phyloP scores from a whole-genome alignment of 2,113 vertebrate species.

The Chiloscyllium plagiosum region DNA sequence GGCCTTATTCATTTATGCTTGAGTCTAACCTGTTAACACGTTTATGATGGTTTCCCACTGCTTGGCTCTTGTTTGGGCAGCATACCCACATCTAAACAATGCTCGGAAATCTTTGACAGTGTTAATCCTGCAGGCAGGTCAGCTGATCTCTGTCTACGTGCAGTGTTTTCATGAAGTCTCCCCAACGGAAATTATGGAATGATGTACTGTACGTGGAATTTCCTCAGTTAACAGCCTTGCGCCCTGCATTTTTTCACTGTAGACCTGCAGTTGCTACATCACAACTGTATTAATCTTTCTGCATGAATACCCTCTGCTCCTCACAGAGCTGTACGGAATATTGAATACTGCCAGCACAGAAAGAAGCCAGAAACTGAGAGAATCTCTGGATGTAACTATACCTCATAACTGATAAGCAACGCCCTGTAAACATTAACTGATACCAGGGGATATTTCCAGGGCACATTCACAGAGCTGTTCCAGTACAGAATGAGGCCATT shows the following conservation, averaged over 20 bases:
- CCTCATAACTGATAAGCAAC: background rate
- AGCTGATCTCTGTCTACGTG: slow-evolving; percentile 3
- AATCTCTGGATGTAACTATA: background rate
- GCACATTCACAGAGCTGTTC: no score
- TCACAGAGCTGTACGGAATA: background rate
- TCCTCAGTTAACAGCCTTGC: background rate
- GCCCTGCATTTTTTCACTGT: background rate
- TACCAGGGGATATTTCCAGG: background rate
- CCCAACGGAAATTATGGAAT: background rate
- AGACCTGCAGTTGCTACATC: background rate
- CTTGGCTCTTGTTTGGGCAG: background rate
- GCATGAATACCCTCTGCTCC: background rate
- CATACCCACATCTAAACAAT: background rate
- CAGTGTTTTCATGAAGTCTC: background rate
- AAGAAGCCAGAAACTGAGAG: background rate
- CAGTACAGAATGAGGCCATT: no score
- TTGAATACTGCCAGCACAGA: background rate
- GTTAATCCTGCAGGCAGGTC: background rate
- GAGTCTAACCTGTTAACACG: background rate
- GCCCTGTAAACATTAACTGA: background rate
- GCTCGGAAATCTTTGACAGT: background rate
- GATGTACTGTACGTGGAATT: background rate
- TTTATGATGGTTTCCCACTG: background rate
- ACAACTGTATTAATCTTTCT: background rate
- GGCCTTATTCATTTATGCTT: background rate